A percentile compares a stretch with the other conserved stretches of the same genome.
phyloP scores from a whole-genome alignment of 53 echinoderm and acorn worm genomes.

The Actinopyga echinites region DNA sequence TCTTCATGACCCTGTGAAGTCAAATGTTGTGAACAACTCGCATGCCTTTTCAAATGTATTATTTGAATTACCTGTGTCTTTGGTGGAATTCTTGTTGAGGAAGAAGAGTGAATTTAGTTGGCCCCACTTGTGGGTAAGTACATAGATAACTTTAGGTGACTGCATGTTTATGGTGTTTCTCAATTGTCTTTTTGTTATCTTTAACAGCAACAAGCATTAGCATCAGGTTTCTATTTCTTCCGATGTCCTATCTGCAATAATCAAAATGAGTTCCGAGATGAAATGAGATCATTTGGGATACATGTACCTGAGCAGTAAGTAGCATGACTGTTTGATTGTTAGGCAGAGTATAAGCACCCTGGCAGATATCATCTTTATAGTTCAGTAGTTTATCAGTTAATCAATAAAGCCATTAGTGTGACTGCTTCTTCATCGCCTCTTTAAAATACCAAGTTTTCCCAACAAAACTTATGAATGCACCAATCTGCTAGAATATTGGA shows the following conservation, averaged over 20 bases:
- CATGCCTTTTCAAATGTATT: too few species aligned
- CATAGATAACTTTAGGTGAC: neutral
- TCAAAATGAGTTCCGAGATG: slow-evolving; percentile 77
- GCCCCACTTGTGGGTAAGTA: too few species aligned
- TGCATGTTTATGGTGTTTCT: neutral
- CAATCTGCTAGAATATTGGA: too few species aligned
- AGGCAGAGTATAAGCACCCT: neutral
- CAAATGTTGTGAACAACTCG: too few species aligned
- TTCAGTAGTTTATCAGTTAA: neutral
- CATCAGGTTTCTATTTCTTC: slow-evolving; percentile 85
- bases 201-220: slow-evolving; percentile 79
- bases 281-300: slow-evolving; percentile 91
- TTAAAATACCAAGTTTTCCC: too few species aligned
- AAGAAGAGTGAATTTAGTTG: too few species aligned
- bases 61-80: too few species aligned
- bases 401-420: too few species aligned
- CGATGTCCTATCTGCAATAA: slow-evolving; percentile 96
- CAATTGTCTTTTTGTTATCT: neutral
- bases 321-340: neutral
- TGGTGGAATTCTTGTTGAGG: too few species aligned
- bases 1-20: too few species aligned
- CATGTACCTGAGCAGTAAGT: slow-evolving; percentile 93
- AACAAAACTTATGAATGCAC: too few species aligned
- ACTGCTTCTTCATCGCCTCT: too few species aligned
- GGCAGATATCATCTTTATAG: neutral